Base-by-base conservation (phyloP, 2,888 invertebrate species). In the Oscheius myriophilus region DNA sequence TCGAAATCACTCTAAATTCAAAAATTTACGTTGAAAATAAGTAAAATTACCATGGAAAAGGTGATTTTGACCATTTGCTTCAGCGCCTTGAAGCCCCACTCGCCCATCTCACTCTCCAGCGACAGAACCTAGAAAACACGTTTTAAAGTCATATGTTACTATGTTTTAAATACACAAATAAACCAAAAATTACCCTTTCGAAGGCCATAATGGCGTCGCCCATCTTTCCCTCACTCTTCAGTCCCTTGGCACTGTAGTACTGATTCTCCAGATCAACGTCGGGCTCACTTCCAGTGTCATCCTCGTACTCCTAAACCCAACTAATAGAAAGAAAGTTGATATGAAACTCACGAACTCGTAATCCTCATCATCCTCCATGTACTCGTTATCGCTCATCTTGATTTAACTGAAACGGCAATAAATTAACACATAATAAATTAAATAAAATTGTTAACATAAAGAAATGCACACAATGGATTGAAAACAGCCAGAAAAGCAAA, bases 1-100 rank as follows among this genome's bases (percentile, higher is more conserved):
- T 92, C 92, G 88, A 93, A 96, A 88, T 96, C 95, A 66, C 91
- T 90, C 95, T 95, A 61, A 41, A 61, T 18, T 0, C 9, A 16
- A 1, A 33, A 45, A 58, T 55, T 33, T 21, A 2, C 51, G 33
- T 16, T 51, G 49, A 6, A 6, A 9, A 14, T 16, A 16, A 16
- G 42, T 46, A 26, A 7, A 26, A 81, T 88, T 87, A 94, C 95
- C 91, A 96, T 89, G 90, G 94, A 94, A 88, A 98, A 98, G 88
- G 96, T 96, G 72, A 99, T 97, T 89, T 98, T 98, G 58, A 98
- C 96, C 97, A 99, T 99, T 88, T 98, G 98, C 87, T 98, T 98
- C 18, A 99, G 90, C 0, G 98, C 97, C 88, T 97, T 99, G 88
- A 98, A 98, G 0, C 98, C 98, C 98, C 98, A 98, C 90, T 98